Base-by-base conservation (phyloP, 2,888 invertebrate genomes). In the Lithophane leautieri region DNA sequence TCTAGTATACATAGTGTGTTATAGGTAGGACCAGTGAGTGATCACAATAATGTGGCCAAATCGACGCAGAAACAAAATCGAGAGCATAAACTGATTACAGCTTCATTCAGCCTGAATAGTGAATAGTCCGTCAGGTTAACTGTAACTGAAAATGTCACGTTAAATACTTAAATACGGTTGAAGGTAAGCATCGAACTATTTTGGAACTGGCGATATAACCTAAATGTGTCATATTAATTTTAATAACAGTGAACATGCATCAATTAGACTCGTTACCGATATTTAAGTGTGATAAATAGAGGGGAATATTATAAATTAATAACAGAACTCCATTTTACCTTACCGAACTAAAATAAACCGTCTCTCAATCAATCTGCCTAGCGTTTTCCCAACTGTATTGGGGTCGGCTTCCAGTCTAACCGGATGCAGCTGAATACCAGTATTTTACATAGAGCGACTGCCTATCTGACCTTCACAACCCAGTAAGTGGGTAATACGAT, bases 81-180 rank as follows among this genome's bases (percentile, higher is more conserved):
- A 68, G 62, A 58, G 40, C 34, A 42, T 40, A 65, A 60, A 54
- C n/a, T 6, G 44, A 14, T 19, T 65, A 66, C 47, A 58, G 61
- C 22, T 56, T 25, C 50, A 80, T 81, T 62, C 19, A 54, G 25
- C 9, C 22, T 25, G 66, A 62, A 73, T 44, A 66, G 47, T 67
- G 19, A 66, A 78, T 61, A 67, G 25, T 56, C n/a, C n/a, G 66
- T 19, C 47, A 54, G 75, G 22, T 81, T 42, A 62, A 75, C 28
- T 52, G 61, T 34, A 22, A 52, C 50, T 44, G 44, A 61, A 44
- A 81, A 68, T 81, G 66, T 58, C 28, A 61, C 16, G 25, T 50
- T 81, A n/a, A 60, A 65, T 61, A 74, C 25, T 50, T 81, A n/a
- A 60, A 71, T 61, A 74, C 25, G 14, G 28, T 47, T 28, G 40